Evolutionary conservation across 92 coral and sea anemone species (phyloP), one percentile per base, ranked within the genome.

Genomic region (Epizoanthus illoricatus): DNA sequence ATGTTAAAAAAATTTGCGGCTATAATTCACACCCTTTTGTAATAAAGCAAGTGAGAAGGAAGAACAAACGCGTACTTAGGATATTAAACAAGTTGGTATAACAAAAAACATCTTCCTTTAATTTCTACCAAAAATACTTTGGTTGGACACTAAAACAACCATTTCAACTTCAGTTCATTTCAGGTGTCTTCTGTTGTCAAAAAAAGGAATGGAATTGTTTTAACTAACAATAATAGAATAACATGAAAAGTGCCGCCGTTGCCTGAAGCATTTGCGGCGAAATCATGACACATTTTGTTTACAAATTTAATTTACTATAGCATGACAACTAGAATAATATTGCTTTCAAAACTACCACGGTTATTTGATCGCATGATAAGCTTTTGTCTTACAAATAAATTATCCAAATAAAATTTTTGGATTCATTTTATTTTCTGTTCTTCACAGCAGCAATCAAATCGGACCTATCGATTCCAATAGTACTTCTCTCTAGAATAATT

Each of bases 231-330:
- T 56, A 16, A 75, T 12, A 40, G 24, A 56, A 33, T 33, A 33
- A 21, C 64, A 75, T 56, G 62, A 75, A 75, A 55, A 75, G 66
- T 5, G 24, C 81, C 70, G 71, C 57, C 57, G 10, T 57, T 15
- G 68, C 80, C 67, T 33, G 28, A 21, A 58, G 80, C 80, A 60
- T 0, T 36, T 17, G 69, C 69, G 81, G 69, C 68, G 55, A 74
- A 28, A 9, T 62, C 18, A 19, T 9, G 40, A 56, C 43, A 12
- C 20, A 12, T 39, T 45, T 78, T 54, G 54, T 78, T 78, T 78
- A 19, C 70, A 78, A 45, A 63, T 20, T 40, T 12, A 40, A 76
- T 61, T 76, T 60, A 54, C 56, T 76, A 17, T 5, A 57, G 43
- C 41, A 33, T 61, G 71, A 78, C 71, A 78, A 55, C 52, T 40